These are phyloP conservation scores for Caenorhabditis virilis DNA, from an alignment of 2,888 invertebrate species.

Conservation along the genomic window DNA sequence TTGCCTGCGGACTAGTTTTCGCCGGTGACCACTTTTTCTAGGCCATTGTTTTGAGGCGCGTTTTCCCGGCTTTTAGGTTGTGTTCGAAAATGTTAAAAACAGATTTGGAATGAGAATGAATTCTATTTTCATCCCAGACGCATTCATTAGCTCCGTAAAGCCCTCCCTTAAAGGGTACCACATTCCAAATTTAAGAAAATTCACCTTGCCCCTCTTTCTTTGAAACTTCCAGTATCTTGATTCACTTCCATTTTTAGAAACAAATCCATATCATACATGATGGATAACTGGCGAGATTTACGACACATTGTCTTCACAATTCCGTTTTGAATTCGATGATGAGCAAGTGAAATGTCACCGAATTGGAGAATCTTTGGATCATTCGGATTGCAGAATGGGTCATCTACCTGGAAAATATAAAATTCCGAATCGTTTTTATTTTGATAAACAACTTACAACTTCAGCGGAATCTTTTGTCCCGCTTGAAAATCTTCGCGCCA, in stretches of 20 bases:
- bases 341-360: constrained; percentile 73
- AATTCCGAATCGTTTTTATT: not conserved
- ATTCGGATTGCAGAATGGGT: constrained; percentile 51
- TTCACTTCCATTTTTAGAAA: constrained; percentile 90
- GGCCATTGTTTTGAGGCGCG: too few relatives aligned
- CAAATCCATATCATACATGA: constrained; percentile 80
- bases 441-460: not conserved
- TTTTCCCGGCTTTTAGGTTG: too few relatives aligned
- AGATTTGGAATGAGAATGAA: too few relatives aligned
- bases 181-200: too few relatives aligned
- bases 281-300: constrained; percentile 81
- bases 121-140: too few relatives aligned
- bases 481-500: not conserved
- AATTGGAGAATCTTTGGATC: constrained; percentile 45
- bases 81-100: too few relatives aligned
- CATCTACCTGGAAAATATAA: constrained; percentile 10
- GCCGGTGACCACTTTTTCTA: too few relatives aligned
- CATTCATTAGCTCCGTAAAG: too few relatives aligned
- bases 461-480: not conserved
- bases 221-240: constrained; percentile 91
- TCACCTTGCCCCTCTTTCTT: constrained; percentile 90
- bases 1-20: too few relatives aligned
- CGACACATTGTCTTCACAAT: constrained; percentile 85
- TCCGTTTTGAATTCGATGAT: constrained; percentile 80
- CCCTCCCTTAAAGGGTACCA: too few relatives aligned